Evolutionary conservation across 2,113 vertebrate species (phyloP).

Genomic region (Mormyrus iriodes): DNA sequence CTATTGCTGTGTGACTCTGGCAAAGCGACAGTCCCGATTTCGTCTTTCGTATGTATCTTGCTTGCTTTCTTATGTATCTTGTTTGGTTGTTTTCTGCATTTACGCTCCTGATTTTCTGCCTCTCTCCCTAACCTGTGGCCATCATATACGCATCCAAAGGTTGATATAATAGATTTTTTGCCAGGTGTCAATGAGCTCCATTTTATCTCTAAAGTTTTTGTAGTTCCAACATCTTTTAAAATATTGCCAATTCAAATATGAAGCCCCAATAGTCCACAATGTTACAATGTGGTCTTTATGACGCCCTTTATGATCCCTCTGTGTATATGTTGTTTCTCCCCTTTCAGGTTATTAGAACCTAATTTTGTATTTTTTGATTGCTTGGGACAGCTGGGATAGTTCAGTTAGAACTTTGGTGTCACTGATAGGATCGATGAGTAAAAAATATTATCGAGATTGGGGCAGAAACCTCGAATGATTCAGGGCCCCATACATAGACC

Average conservation of each 20-base stretch:
- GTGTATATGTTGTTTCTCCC: background rate
- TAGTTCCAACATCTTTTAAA: background rate
- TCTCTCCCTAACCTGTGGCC: background rate
- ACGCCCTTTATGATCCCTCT: too few species aligned
- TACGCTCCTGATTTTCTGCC: background rate
- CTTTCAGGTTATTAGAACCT: background rate
- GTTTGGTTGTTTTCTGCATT: background rate
- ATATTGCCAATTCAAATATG: background rate
- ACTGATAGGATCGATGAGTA: background rate
- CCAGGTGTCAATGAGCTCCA: background rate
- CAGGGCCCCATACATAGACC: background rate
- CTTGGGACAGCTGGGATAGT: background rate
- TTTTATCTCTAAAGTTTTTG: background rate
- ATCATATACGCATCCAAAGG: background rate
- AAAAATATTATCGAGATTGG: background rate
- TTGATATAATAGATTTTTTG: background rate
- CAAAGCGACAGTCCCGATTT: background rate
- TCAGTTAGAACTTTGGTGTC: background rate
- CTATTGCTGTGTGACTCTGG: background rate
- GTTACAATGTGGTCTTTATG: background rate
- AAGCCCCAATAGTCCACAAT: background rate
- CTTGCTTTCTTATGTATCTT: background rate
- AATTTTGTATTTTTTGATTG: background rate
- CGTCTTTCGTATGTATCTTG: background rate
- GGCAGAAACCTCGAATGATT: background rate